Conservation (phyloP, 2,888 invertebrate species). For the Mythimna loreyi region DNA sequence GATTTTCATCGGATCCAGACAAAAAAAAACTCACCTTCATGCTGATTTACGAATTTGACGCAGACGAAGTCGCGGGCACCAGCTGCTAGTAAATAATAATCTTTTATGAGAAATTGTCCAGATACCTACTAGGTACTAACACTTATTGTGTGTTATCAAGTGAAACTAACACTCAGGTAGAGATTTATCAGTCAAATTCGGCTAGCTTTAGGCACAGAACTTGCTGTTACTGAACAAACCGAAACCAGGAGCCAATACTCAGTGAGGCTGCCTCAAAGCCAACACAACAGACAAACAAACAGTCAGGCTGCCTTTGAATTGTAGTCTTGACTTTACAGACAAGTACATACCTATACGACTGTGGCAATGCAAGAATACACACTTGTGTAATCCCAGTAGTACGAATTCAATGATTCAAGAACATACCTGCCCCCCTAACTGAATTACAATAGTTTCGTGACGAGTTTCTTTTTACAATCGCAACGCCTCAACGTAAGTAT, state of each 20-base stretch:
- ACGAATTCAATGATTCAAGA: background rate
- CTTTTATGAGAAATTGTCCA: background rate
- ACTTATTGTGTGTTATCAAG: background rate
- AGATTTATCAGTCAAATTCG: conserved; percentile 1
- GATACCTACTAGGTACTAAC: background rate
- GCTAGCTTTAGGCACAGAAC: conserved; percentile 14
- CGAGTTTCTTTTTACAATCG: too few species aligned
- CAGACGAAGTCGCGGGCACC: too few species aligned
- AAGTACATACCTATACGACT: background rate
- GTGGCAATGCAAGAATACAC: background rate
- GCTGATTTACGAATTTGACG: too few species aligned
- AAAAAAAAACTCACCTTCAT: too few species aligned
- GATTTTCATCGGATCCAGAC: too few species aligned
- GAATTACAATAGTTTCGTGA: too few species aligned
- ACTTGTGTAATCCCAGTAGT: background rate
- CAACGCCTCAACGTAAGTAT: too few species aligned
- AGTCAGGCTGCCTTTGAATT: conserved; percentile 41
- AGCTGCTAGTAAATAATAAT: too few species aligned
- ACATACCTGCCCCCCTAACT: too few species aligned
- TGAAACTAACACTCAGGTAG: background rate
- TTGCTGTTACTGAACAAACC: conserved; percentile 25
- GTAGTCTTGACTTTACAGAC: conserved; percentile 32
- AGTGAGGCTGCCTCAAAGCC: conserved; percentile 44
- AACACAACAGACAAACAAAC: conserved; percentile 56
- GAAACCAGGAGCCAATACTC: conserved; percentile 35